Conservation (phyloP, 2,113 vertebrate genomes). For the Cettia cetti region DNA sequence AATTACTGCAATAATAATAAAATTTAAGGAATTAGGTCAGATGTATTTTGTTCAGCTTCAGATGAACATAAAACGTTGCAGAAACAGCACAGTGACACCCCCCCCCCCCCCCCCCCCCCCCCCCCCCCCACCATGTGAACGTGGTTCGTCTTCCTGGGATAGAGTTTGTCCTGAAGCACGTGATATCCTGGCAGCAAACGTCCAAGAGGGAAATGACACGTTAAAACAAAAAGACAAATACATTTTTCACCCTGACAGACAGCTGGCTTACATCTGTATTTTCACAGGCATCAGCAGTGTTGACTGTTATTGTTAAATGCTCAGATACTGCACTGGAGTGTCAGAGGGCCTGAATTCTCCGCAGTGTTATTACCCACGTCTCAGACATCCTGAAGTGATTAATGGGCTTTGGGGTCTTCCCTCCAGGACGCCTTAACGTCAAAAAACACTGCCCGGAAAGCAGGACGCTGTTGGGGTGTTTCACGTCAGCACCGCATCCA, state of each 20-base stretch:
- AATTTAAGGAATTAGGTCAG: neutral
- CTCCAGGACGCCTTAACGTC: neutral
- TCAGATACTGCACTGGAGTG: slow-evolving; percentile 8
- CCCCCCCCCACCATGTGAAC: neutral
- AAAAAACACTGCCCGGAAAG: neutral
- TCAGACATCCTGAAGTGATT: slow-evolving; percentile 51
- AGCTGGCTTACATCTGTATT: slow-evolving; percentile 69
- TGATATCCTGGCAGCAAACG: slow-evolving; percentile 45
- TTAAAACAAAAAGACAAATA: slow-evolving; percentile 62
- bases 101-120: no score
- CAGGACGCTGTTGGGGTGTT: neutral
- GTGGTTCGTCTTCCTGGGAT: neutral
- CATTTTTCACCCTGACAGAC: slow-evolving; percentile 69
- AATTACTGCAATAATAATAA: neutral
- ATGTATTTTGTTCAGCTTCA: neutral
- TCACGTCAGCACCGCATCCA: neutral
- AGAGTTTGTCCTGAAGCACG: neutral
- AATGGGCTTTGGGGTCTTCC: slow-evolving; percentile 12
- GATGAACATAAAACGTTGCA: neutral
- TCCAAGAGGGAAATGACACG: slow-evolving; percentile 63
- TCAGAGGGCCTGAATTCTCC: slow-evolving; percentile 40
- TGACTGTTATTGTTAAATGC: slow-evolving; percentile 53
- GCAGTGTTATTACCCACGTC: slow-evolving; percentile 15
- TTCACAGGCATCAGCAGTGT: slow-evolving; percentile 60
- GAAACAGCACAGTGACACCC: neutral